A percentile compares a stretch with the other conserved stretches of the same genome.
Evolutionary conservation across 2,113 vertebrate species (phyloP).

Genomic region (Rhinogobius similis): DNA sequence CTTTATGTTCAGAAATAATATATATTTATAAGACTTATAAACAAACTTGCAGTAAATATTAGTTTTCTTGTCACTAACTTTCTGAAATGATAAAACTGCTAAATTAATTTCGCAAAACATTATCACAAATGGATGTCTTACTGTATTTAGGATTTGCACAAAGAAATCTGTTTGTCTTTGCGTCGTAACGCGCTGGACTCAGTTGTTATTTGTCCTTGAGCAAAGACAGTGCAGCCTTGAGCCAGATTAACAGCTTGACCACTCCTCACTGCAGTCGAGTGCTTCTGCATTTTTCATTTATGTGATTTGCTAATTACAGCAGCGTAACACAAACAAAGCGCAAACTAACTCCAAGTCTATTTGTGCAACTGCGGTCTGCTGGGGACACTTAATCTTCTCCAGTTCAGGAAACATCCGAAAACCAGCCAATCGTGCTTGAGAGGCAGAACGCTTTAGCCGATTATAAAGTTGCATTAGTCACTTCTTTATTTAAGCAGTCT

Average conservation of each 20-base stretch:
- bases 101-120: background rate
- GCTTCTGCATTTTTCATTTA: constrained; percentile 6
- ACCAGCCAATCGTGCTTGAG: constrained; percentile 9
- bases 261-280: constrained; percentile 4
- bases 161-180: background rate
- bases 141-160: background rate
- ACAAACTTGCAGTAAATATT: background rate
- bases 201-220: background rate
- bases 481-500: constrained; percentile 7
- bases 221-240: background rate
- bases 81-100: background rate
- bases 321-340: constrained; percentile 5
- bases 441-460: constrained; percentile 7
- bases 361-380: constrained; percentile 3
- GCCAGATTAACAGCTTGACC: constrained; percentile 9
- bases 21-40: background rate
- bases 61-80: background rate
- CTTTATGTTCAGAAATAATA: background rate
- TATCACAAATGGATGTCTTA: background rate
- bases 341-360: background rate
- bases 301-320: constrained; percentile 9
- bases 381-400: constrained; percentile 13
- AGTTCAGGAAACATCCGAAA: constrained; percentile 12
- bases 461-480: constrained; percentile 16
- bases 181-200: background rate